These are phyloP conservation scores for Rhopalosiphum nymphaeae DNA, from an alignment of 2,888 invertebrate species.

Conservation along the genomic window DNA sequence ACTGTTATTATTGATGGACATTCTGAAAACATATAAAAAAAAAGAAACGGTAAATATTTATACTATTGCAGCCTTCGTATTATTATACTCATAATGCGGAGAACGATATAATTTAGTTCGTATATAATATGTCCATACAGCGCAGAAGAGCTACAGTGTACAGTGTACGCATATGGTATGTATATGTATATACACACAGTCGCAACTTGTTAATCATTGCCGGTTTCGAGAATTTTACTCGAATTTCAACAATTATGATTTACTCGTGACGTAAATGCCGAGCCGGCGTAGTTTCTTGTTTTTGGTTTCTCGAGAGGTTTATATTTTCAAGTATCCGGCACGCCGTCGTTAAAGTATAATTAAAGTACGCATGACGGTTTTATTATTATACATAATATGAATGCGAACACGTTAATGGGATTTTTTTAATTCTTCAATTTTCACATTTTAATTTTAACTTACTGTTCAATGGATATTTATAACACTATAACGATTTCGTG, in stretches of 20 bases:
- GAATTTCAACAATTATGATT: slow-evolving; percentile 13
- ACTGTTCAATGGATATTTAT: neutral
- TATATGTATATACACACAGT: neutral
- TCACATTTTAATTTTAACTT: neutral
- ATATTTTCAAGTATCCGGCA: neutral
- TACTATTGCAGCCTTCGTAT: neutral
- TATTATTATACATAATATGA: neutral
- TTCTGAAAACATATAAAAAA: slow-evolving; percentile 19
- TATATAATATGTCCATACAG: neutral
- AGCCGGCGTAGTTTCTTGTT: neutral
- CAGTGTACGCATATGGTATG: neutral
- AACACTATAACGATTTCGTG: neutral
- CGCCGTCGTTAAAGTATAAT: neutral
- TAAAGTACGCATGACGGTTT: neutral
- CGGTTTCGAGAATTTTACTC: neutral
- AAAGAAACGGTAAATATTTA: slow-evolving; percentile 45
- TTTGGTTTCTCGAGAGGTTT: neutral
- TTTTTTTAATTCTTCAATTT: neutral
- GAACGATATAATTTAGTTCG: neutral
- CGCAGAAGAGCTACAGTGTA: neutral
- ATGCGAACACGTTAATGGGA: neutral
- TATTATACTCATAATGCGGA: neutral
- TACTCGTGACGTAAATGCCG: neutral
- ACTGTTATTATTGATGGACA: slow-evolving; percentile 45
- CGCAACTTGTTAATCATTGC: neutral